phyloP scores from a whole-genome alignment of 2,888 invertebrate species.

The Temnothorax ravouxi region DNA sequence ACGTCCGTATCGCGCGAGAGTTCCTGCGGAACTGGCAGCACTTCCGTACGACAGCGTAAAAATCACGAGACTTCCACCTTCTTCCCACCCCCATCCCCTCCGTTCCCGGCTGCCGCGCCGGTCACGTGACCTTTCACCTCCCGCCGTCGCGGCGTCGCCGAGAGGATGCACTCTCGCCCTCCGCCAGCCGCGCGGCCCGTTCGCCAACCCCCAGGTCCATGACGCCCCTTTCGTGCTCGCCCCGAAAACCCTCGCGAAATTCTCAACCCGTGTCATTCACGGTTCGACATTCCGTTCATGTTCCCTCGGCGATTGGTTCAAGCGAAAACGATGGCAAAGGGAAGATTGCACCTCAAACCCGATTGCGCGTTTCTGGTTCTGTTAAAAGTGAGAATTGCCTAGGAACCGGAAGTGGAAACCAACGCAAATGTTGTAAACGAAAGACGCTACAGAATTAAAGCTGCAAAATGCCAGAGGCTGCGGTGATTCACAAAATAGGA shows the following conservation, averaged over 20 bases:
- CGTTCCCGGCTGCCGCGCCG: not conserved
- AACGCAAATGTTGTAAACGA: not conserved
- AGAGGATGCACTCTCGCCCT: constrained; percentile 29
- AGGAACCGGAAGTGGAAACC: not conserved
- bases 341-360: not conserved
- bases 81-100: constrained; percentile 20
- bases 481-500: not conserved
- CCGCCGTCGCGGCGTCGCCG: constrained; percentile 45
- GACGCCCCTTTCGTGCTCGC: constrained; percentile 53
- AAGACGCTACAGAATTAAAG: not conserved
- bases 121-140: constrained; percentile 67
- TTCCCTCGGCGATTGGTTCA: constrained; percentile 37
- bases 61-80: constrained; percentile 61
- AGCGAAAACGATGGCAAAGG: constrained; percentile 21
- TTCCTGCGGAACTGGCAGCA: constrained; percentile 76
- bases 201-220: not conserved
- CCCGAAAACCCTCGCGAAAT: constrained; percentile 44
- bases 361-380: constrained; percentile 14
- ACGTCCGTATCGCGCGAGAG: constrained; percentile 65
- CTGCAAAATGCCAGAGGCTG: too few relatives aligned
- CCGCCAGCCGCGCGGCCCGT: not conserved
- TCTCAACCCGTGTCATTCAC: constrained; percentile 37
- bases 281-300: constrained; percentile 36
- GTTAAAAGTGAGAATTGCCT: not conserved
- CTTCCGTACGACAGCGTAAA: constrained; percentile 68